Evolutionary conservation across 2,888 invertebrate genomes (phyloP).

Genomic region (Thera britannica): DNA sequence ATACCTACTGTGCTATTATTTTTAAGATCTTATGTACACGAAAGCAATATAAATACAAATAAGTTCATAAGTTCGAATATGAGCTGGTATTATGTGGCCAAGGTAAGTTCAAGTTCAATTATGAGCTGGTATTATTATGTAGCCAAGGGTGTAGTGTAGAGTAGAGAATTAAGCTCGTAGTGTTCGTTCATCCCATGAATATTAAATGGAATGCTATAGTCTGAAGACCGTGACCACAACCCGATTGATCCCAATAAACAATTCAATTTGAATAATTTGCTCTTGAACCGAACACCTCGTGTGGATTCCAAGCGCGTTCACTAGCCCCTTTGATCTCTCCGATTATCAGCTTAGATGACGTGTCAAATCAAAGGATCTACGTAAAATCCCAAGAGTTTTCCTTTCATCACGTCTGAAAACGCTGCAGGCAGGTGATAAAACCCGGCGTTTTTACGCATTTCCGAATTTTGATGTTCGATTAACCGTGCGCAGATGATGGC

Average conservation of each 20-base stretch:
- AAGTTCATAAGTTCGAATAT: no score
- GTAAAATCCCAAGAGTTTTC: slow-evolving; percentile 41
- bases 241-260: slow-evolving; percentile 38
- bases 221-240: slow-evolving; percentile 35
- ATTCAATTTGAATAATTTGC: slow-evolving; percentile 42
- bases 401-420: slow-evolving; percentile 47
- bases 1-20: no score
- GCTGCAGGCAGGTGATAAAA: slow-evolving; percentile 56
- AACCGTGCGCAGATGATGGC: slow-evolving; percentile 57
- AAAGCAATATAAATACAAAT: no score
- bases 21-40: no score
- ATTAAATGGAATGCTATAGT: slow-evolving; percentile 37
- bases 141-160: neutral
- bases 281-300: slow-evolving; percentile 34
- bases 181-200: slow-evolving; percentile 37
- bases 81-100: no score
- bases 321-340: slow-evolving; percentile 35
- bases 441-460: slow-evolving; percentile 64
- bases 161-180: slow-evolving; percentile 12
- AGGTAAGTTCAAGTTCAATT: neutral
- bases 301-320: slow-evolving; percentile 28
- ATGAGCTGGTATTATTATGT: no score
- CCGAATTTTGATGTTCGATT: slow-evolving; percentile 63
- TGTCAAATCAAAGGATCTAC: slow-evolving; percentile 43
- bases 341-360: slow-evolving; percentile 43